These are phyloP conservation scores for Dendrocincla fuliginosa DNA, from an alignment of 2,797 vertebrate species.

Conservation along the genomic window DNA sequence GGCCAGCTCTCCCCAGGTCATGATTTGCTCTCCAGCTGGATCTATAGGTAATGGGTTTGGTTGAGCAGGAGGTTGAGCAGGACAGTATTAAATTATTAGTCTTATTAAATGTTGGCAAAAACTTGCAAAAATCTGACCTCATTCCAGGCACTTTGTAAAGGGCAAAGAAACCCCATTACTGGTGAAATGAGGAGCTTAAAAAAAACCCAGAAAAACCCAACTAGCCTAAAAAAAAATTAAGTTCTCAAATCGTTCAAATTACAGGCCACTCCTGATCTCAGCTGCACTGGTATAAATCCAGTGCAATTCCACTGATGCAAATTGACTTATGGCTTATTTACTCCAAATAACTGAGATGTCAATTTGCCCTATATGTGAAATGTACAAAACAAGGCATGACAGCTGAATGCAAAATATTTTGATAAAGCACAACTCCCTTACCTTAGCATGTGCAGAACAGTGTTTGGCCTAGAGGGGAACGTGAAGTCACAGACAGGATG, in stretches of 20 bases:
- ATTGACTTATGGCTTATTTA: background rate
- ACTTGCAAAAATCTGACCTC: constrained; percentile 41
- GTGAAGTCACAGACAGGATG: background rate
- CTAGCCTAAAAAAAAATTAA: background rate
- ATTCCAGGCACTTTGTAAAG: constrained; percentile 21
- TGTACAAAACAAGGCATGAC: background rate
- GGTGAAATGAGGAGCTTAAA: constrained; percentile 9
- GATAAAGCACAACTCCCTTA: background rate
- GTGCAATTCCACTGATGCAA: background rate
- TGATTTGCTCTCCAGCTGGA: constrained; percentile 8
- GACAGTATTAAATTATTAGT: constrained; percentile 13
- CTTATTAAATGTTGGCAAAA: constrained; percentile 29
- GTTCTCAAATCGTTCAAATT: background rate
- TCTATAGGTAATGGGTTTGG: background rate
- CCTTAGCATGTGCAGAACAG: background rate
- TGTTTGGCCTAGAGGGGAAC: background rate
- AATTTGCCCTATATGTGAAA: background rate
- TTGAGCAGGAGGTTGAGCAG: constrained; percentile 6
- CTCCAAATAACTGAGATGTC: background rate
- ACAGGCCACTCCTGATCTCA: background rate
- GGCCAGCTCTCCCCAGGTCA: background rate
- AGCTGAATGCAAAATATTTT: background rate
- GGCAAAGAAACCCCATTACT: constrained; percentile 28
- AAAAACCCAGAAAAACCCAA: background rate
- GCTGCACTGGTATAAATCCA: background rate